Base-by-base conservation (phyloP, 2,888 invertebrate genomes). In the Gonocerus acuteangulatus region DNA sequence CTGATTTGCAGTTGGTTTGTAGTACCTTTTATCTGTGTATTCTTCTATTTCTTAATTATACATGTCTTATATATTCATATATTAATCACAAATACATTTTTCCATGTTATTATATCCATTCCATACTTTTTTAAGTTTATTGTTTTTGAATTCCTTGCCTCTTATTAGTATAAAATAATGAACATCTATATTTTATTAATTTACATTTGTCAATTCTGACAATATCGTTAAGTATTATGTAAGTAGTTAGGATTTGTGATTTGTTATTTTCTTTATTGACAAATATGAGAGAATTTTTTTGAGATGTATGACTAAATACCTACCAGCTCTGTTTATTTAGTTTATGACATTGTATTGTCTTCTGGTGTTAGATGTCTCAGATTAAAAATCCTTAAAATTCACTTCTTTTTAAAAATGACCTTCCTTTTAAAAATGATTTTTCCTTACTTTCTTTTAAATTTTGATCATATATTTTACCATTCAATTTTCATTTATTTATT, bases 311-410 rank as follows among this genome's bases (percentile, higher is more conserved):
- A 6, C 9, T 6, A 27, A 4, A 27, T 6, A 27, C 27, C 27
- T 27, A 6, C 27, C 27, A 19, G 6, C 15, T 47, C 6, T 18
- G 4, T 19, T 54, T 54, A 39, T 39, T 54, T 34, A 51, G 51
- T 51, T n/a, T 54, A 22, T 54, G 23, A 54, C 19, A 21, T 15
- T 21, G 21, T n/a, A 15, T 21, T 54, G 39, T 54, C 36, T 39
- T 54, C 42, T 54, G 54, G 54, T 54, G 54, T 54, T 54, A 54
- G 54, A 54, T 22, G 36, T 54, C 21, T 54, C 51, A 19, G 34
- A 54, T 54, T 54, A 54, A 54, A 54, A 21, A 39, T 42, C 21
- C n/a, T 51, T 51, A 19, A 51, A 51, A 39, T 9, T 9, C 27
- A 27, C n/a, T 27, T 27, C 27, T 27, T 27, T 4, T 27, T 27